Evolutionary conservation across 2,888 invertebrate species (phyloP).

Genomic region (Hetaerina titia): DNA sequence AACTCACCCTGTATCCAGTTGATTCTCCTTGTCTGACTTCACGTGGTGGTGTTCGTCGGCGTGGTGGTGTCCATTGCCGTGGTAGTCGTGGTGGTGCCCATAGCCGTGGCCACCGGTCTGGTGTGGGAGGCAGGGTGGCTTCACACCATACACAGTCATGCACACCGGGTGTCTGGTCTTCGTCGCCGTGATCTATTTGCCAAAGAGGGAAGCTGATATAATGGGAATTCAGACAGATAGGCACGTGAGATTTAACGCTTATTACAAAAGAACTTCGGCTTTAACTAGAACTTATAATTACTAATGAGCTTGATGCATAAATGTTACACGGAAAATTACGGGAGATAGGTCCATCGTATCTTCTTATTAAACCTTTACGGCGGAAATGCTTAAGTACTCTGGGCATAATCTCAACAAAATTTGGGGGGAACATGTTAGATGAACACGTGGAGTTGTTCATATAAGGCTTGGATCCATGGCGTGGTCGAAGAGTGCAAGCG

Average conservation of each 20-base stretch:
- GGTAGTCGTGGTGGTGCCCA: constrained; percentile 70
- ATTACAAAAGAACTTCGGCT: no score
- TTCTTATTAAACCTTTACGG: no score
- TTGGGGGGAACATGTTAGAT: no score
- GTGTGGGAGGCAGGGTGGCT: constrained; percentile 71
- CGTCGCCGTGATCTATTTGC: constrained; percentile 71
- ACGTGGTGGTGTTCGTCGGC: neutral
- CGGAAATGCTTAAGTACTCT: no score
- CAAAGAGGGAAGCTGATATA: neutral
- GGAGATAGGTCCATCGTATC: no score
- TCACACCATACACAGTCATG: constrained; percentile 71
- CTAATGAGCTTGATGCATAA: no score
- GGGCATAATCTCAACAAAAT: no score
- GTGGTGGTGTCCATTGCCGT: neutral
- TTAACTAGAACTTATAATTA: no score
- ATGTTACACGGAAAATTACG: no score
- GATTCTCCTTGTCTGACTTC: neutral
- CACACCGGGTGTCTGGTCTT: constrained; percentile 72
- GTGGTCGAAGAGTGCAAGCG: no score
- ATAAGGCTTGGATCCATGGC: no score
- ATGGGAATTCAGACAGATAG: neutral
- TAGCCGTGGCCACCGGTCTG: constrained; percentile 74
- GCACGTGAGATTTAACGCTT: neutral
- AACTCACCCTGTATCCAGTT: neutral
- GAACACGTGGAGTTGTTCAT: no score